Conservation (phyloP, 2,797 vertebrate genomes). For the Pseudocheirus occidentalis region DNA sequence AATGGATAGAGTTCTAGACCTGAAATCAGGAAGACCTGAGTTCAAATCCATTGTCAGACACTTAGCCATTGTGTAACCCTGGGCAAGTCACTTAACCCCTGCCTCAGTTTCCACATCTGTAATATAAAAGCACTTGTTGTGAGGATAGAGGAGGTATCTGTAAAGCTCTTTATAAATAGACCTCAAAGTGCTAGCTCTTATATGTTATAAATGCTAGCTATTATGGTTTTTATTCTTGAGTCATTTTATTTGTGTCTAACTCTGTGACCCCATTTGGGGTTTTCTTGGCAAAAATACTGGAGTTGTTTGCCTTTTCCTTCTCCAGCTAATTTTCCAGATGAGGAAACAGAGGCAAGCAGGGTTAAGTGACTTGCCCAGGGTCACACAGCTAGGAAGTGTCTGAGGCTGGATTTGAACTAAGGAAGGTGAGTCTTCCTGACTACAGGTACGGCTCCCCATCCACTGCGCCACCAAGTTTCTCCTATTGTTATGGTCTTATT, state of each 20-base stretch:
- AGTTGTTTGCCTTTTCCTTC: background rate
- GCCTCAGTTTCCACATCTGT: background rate
- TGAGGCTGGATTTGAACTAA: background rate
- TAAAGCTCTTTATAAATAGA: background rate
- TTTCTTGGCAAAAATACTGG: background rate
- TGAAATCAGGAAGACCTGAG: background rate
- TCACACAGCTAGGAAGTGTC: background rate
- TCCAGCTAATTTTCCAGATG: background rate
- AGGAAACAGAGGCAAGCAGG: background rate
- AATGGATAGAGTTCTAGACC: background rate
- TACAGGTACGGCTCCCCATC: background rate
- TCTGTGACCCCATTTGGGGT: background rate
- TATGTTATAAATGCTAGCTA: background rate
- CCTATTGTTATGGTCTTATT: background rate
- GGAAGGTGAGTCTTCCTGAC: background rate
- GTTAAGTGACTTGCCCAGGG: background rate
- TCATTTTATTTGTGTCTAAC: background rate
- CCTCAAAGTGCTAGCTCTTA: background rate
- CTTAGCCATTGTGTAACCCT: background rate
- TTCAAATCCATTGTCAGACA: background rate
- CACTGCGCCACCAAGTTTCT: too few species aligned
- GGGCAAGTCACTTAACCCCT: background rate
- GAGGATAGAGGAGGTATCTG: background rate
- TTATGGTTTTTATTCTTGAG: background rate
- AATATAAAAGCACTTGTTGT: background rate